These are phyloP conservation scores for Agapornis canus DNA, from an alignment of 2,797 vertebrate species.

Conservation along the genomic window DNA sequence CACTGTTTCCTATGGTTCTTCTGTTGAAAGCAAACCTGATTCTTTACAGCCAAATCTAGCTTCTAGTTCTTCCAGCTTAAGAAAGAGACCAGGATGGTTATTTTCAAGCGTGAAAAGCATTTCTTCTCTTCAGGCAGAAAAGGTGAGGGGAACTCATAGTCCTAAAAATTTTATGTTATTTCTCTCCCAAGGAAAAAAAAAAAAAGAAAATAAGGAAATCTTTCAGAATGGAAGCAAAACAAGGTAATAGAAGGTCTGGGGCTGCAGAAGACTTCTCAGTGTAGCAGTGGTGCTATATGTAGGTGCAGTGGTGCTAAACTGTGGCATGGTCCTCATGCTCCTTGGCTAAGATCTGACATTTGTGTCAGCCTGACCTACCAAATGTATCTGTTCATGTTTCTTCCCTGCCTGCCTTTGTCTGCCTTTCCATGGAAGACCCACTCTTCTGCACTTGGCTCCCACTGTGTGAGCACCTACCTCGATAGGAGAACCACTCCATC, in stretches of 20 bases:
- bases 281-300: not conserved
- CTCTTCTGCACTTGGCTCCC: accelerated
- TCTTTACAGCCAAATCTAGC: not conserved
- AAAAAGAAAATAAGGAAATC: not conserved
- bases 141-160: not conserved
- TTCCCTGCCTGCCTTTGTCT: conserved; percentile 8
- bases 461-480: conserved; percentile 78
- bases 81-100: not conserved
- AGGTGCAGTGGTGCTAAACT: not conserved
- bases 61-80: not conserved
- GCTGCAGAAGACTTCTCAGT: not conserved
- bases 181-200: not conserved
- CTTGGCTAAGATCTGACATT: not conserved
- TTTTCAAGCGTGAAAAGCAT: not conserved
- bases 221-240: not conserved
- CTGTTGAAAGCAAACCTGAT: not conserved
- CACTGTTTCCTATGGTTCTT: not conserved
- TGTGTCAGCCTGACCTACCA: not conserved
- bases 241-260: not conserved
- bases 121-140: not conserved
- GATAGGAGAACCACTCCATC: conserved; percentile 98
- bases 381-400: not conserved
- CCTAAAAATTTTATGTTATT: not conserved
- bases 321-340: not conserved
- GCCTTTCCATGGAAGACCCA: not conserved